These are phyloP conservation scores for Carabus problematicus DNA, from an alignment of 2,888 invertebrate genomes.

Conservation along the genomic window DNA sequence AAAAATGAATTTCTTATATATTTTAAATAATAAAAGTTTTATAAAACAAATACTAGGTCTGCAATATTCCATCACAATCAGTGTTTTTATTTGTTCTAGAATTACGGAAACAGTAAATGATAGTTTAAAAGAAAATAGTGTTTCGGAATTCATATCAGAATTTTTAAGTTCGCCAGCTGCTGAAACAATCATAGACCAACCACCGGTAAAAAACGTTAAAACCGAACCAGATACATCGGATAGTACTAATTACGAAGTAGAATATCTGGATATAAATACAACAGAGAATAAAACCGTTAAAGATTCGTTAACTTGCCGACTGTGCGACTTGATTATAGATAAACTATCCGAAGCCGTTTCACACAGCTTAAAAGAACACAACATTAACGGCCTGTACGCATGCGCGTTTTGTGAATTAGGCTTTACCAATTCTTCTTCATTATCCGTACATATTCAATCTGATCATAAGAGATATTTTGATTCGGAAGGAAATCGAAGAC, in stretches of 20 bases:
- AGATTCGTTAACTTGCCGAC: constrained; percentile 22
- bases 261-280: constrained; percentile 19
- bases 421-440: constrained; percentile 2
- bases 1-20: too few relatives aligned
- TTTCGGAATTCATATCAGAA: constrained; percentile 3
- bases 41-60: too few relatives aligned
- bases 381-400: constrained; percentile 21
- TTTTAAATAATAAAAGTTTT: too few relatives aligned
- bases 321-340: constrained; percentile 33
- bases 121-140: neutral
- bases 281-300: constrained; percentile 7
- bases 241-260: constrained; percentile 11
- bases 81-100: constrained; percentile 12
- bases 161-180: constrained; percentile 11
- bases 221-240: constrained; percentile 16
- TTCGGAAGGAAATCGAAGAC: neutral
- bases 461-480: constrained; percentile 22
- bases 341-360: constrained; percentile 20
- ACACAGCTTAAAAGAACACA: constrained; percentile 23
- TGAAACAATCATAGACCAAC: constrained; percentile 1
- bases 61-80: neutral
- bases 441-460: constrained; percentile 15
- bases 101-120: neutral
- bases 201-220: constrained; percentile 14
- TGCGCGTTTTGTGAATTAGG: constrained; percentile 34